These are phyloP conservation scores for Eulemur macaco DNA, from an alignment of 2,113 vertebrate genomes.

Conservation along the genomic window DNA sequence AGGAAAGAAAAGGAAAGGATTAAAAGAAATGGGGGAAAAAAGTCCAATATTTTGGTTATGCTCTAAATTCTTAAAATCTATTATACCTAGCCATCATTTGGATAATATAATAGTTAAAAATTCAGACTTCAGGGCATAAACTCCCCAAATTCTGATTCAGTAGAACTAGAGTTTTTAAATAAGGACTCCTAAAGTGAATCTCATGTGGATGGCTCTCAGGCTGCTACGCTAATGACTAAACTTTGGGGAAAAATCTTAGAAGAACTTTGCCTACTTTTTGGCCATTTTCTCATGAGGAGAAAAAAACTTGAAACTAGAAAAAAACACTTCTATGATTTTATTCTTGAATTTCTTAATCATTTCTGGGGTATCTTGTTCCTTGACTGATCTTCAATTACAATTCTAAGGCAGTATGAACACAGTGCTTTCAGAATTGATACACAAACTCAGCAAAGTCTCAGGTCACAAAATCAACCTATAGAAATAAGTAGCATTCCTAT, in stretches of 20 bases:
- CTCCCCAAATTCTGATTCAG: not conserved
- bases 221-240: not conserved
- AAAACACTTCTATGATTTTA: not conserved
- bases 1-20: not conserved
- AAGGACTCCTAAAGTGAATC: not conserved
- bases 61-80: not conserved
- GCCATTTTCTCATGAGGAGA: not conserved
- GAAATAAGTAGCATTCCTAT: too few relatives aligned
- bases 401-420: not conserved
- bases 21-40: not conserved
- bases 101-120: not conserved
- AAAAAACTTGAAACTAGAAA: not conserved
- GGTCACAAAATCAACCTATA: too few relatives aligned
- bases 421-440: not conserved
- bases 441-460: too few relatives aligned
- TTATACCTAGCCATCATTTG: not conserved
- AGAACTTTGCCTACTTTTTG: not conserved
- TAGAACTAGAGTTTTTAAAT: not conserved
- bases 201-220: not conserved
- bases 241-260: not conserved
- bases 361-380: not conserved
- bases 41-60: not conserved
- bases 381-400: not conserved
- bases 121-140: not conserved
- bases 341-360: constrained; percentile 18